Base-by-base conservation (phyloP, 2,888 invertebrate species). In the Bibio marci region DNA sequence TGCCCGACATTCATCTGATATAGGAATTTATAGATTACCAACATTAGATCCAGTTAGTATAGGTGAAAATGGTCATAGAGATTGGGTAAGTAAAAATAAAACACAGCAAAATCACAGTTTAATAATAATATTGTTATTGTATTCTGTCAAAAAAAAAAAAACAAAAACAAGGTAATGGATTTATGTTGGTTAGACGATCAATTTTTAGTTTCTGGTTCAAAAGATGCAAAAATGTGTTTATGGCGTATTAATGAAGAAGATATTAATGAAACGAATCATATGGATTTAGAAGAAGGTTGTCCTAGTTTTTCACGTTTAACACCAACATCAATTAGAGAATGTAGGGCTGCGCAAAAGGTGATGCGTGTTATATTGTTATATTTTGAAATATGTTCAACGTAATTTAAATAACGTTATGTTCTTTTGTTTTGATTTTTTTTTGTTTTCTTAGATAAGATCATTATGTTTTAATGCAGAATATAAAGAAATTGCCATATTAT, bases 131-230 rank as follows among this genome's bases (percentile, higher is more conserved):
- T 26, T 26, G 10, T n/a, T n/a, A n/a, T n/a, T n/a, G n/a, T n/a
- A n/a, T n/a, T n/a, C n/a, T n/a, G n/a, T n/a, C n/a, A n/a, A n/a
- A n/a, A n/a, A n/a, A n/a, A n/a, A n/a, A n/a, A n/a, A n/a, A n/a
- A n/a, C n/a, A n/a, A n/a, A n/a, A n/a, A n/a, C 4, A 48, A 71
- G 71, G 70, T 73, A 44, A 72, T 85, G 60, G 94, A 94, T 55
- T 78, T 91, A 75, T 85, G 85, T 46, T 95, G 94, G 94, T 62
- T 95, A 44, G 94, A 95, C 61, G 94, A 95, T 62, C 82, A 92
- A 62, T 91, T 87, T 66, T 64, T 94, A 40, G 90, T 94, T 41
- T 87, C 91, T 6, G 92, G 92, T 11, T 90, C 91, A 0, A 74
- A 91, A 39, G 94, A 94, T 62, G 86, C 87, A 4, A 80, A 79